phyloP scores from a whole-genome alignment of 2,113 vertebrate genomes.

The Corvus cornix region DNA sequence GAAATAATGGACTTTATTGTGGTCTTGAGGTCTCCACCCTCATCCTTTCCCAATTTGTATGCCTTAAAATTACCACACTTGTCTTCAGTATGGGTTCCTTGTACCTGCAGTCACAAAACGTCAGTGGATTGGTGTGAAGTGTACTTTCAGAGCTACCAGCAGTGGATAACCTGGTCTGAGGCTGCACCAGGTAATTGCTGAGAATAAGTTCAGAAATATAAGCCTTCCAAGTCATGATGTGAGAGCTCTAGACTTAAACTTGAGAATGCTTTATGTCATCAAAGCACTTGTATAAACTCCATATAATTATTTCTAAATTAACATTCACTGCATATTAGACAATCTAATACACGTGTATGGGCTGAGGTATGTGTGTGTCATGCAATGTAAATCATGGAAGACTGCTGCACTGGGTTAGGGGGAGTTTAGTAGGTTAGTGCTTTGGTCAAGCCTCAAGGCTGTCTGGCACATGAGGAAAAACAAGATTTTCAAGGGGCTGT shows the following conservation, averaged over 20 bases:
- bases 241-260: not conserved
- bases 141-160: not conserved
- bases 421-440: not conserved
- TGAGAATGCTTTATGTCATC: not conserved
- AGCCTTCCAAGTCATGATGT: not conserved
- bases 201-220: not conserved
- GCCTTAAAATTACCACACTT: not conserved
- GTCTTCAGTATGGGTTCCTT: not conserved
- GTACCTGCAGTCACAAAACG: not conserved
- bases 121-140: not conserved
- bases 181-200: not conserved
- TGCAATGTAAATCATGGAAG: not conserved
- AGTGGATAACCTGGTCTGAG: not conserved
- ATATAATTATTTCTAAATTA: not conserved
- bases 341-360: not conserved
- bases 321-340: not conserved
- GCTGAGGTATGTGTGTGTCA: not conserved
- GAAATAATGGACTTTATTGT: not conserved
- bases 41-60: not conserved
- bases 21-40: not conserved
- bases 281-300: not conserved
- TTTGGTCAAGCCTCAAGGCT: not conserved
- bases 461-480: not conserved
- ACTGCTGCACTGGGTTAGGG: accelerated
- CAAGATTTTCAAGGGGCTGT: not conserved